These are phyloP conservation scores for Oxyteleia sp. DNA, from an alignment of 2,888 invertebrate species.

Conservation along the genomic window DNA sequence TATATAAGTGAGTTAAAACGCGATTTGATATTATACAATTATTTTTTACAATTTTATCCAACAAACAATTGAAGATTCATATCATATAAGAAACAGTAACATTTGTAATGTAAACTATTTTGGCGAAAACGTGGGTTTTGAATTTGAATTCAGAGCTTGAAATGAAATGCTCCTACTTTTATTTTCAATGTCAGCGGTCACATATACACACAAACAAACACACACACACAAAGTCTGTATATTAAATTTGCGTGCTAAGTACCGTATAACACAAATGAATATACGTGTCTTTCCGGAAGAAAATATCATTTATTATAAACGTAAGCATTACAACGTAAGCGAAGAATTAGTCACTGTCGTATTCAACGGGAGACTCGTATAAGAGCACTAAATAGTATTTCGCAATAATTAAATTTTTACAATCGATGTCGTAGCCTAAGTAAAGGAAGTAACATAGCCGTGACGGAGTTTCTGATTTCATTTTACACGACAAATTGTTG, in stretches of 20 bases:
- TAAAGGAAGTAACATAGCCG: constrained; percentile 39
- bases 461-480: constrained; percentile 32
- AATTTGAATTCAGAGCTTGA: constrained; percentile 10
- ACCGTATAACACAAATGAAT: constrained; percentile 29
- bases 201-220: background rate
- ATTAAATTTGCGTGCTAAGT: constrained; percentile 40
- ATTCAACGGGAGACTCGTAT: constrained; percentile 43
- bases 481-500: constrained; percentile 29
- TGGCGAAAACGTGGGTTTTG: constrained; percentile 15
- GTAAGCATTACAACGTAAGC: constrained; percentile 46
- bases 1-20: too few species aligned
- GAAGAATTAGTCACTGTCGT: constrained; percentile 64
- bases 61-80: too few species aligned
- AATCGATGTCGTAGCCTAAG: constrained; percentile 63
- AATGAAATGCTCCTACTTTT: constrained; percentile 1
- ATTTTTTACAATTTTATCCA: too few species aligned
- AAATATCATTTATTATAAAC: constrained; percentile 58
- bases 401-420: constrained; percentile 66
- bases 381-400: constrained; percentile 67
- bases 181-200: constrained; percentile 35
- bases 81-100: too few species aligned
- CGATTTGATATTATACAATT: too few species aligned
- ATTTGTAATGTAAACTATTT: too few species aligned
- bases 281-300: constrained; percentile 35
- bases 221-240: constrained; percentile 30